Evolutionary conservation across 1,140 invertebrate genomes (phyloP), one percentile per base, ranked within the genome.

Genomic region (Doryteuthis pealeii): DNA sequence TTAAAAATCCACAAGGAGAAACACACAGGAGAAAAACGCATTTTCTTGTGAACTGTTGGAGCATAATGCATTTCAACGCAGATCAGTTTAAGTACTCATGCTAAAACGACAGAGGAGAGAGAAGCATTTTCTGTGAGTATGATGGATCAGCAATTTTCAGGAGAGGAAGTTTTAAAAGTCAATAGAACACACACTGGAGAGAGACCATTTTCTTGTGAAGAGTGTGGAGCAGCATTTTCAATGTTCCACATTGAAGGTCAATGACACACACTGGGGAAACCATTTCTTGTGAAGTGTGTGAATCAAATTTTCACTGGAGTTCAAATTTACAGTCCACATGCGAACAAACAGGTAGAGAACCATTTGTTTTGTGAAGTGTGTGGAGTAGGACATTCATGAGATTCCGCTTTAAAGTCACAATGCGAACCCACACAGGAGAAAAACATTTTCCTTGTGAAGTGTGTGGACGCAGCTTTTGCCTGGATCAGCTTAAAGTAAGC

Each of bases 401-500:
- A n/a, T n/a, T n/a, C n/a, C n/a, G 79, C 58, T 15, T 35, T 22
- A 58, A n/a, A 79, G 54, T 40, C 49, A 78, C 79, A 28, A 71
- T 43, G 5, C 62, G 78, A n/a, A n/a, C n/a, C n/a, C n/a, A n/a
- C n/a, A n/a, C n/a, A n/a, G n/a, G n/a, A n/a, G n/a, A n/a, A n/a
- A n/a, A n/a, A n/a, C n/a, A n/a, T n/a, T n/a, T n/a, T n/a, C n/a
- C n/a, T n/a, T n/a, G n/a, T n/a, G n/a, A n/a, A n/a, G n/a, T n/a
- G n/a, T n/a, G n/a, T n/a, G n/a, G n/a, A n/a, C n/a, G n/a, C n/a
- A n/a, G n/a, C n/a, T n/a, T n/a, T n/a, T n/a, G n/a, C n/a, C n/a
- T n/a, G n/a, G n/a, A n/a, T n/a, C n/a, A n/a, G 91, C 92, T 62
- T 86, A 91, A 91, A 58, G 88, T 92, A 18, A 92, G 93, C 84